Evolutionary conservation across 2,113 vertebrate species (phyloP).

Genomic region (Muntiacus muntjak): DNA sequence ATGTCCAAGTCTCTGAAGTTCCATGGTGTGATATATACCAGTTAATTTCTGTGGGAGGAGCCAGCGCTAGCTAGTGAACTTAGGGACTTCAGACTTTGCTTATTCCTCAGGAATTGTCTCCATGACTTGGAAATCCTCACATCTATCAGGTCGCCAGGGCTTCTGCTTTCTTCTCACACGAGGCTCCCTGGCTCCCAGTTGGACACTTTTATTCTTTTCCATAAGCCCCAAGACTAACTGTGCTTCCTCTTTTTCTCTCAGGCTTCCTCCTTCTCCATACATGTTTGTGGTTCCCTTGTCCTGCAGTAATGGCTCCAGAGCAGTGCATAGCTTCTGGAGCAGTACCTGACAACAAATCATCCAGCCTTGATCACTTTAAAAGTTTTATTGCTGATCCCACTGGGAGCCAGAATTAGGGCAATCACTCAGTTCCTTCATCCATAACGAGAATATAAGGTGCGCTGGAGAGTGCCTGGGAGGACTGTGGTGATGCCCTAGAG

Average conservation of each 20-base stretch:
- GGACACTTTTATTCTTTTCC: background rate
- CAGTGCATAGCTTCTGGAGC: background rate
- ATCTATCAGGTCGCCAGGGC: background rate
- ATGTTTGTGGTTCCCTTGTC: too few relatives aligned
- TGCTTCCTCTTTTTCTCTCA: background rate
- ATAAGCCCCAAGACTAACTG: background rate
- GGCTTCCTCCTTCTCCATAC: too few relatives aligned
- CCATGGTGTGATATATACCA: background rate
- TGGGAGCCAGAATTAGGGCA: background rate
- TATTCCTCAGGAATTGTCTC: background rate
- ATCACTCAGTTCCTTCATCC: background rate
- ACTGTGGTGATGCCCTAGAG: background rate
- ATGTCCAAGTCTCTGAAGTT: background rate
- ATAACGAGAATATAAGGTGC: background rate
- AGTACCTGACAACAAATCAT: background rate
- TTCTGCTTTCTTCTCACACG: background rate
- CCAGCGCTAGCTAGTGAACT: background rate
- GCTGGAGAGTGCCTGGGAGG: background rate
- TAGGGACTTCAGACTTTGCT: background rate
- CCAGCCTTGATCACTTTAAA: background rate
- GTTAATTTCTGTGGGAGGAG: background rate
- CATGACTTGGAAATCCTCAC: background rate
- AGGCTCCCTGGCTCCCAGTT: background rate
- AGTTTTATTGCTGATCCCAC: background rate
- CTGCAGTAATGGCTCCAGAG: background rate